Evolutionary conservation across 2,113 vertebrate genomes (phyloP), one percentile per base, ranked within the genome.

Genomic region (Alexandromys fortis): DNA sequence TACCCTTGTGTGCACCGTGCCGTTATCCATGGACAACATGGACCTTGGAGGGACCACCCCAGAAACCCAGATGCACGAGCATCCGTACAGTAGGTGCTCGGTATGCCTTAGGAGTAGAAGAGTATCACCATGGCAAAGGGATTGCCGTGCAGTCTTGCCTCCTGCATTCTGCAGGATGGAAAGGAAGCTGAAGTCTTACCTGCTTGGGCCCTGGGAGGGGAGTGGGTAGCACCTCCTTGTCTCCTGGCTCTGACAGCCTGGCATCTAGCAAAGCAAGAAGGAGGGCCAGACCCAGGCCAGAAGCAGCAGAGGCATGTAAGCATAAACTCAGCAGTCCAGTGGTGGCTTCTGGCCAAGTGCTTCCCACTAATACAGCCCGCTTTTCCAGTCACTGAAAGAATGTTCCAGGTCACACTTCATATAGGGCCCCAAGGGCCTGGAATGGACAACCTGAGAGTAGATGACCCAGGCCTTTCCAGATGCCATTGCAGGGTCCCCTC

Each of bases 71-170:
- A 16, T 21, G 0, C 13, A 9, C 30, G 2, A 76, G 47, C 47
- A 58, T 58, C 55, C 19, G 28, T 3, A 72, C 3, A 9, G 72
- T 17, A 49, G 65, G 77, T 4, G 9, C 77, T 35, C 38, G 1
- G 42, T 16, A 5, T 30, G 76, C 6, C 52, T 52, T 55, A 13
- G 13, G 72, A 19, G 28, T 6, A 24, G 24, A 22, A 0, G 0
- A 77, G 26, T 10, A 0, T 1, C 28, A 0, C 5, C 0, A 0
- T 1, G 12, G n/a, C 11, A 33, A 75, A 67, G 45, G 1, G 1
- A 24, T 17, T 14, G 2, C 12, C 65, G 10, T 0, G 9, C 33
- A n/a, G 73, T 24, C 45, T 91, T 5, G 5, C 26, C 52, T 30
- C 30, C 55, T 30, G n/a, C 2, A 52, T 33, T 11, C 55, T 28